Conservation (phyloP, 2,797 vertebrate genomes). For the Tapirus indicus region DNA sequence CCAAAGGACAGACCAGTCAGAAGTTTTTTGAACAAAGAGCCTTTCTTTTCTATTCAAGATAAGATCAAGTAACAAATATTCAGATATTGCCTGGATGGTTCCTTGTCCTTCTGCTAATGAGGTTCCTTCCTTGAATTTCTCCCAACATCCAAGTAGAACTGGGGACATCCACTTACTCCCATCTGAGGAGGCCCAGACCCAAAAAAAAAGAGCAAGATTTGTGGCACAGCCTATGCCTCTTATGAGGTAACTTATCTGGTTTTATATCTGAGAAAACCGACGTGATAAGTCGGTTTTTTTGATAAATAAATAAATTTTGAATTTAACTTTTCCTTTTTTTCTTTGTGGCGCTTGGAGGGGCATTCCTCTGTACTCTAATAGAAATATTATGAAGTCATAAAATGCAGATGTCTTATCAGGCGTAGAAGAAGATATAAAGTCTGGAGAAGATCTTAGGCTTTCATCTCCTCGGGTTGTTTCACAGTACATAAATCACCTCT, state of each 20-base stretch:
- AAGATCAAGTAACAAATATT: slow-evolving; percentile 15
- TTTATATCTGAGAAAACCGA: background rate
- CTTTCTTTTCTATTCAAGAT: slow-evolving; percentile 63
- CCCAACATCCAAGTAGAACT: background rate
- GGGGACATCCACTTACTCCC: background rate
- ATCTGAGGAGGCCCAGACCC: background rate
- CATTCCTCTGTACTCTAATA: background rate
- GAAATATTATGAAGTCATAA: slow-evolving; percentile 12
- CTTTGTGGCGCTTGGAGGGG: background rate
- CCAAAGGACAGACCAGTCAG: background rate
- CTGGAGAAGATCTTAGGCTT: background rate
- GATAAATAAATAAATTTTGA: too few relatives aligned
- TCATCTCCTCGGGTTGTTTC: background rate
- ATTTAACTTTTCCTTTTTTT: background rate
- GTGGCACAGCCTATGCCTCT: background rate
- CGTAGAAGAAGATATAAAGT: background rate
- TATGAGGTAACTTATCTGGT: background rate
- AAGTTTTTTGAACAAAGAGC: slow-evolving; percentile 34
- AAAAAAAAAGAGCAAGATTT: background rate
- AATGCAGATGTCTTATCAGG: background rate
- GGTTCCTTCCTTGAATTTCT: slow-evolving; percentile 32
- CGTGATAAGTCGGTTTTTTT: too few relatives aligned
- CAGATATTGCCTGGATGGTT: background rate
- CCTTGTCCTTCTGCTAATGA: slow-evolving; percentile 14
- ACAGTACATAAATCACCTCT: background rate